These are phyloP conservation scores for Sialis fuliginosa DNA, from an alignment of 2,888 invertebrate species.

Conservation along the genomic window DNA sequence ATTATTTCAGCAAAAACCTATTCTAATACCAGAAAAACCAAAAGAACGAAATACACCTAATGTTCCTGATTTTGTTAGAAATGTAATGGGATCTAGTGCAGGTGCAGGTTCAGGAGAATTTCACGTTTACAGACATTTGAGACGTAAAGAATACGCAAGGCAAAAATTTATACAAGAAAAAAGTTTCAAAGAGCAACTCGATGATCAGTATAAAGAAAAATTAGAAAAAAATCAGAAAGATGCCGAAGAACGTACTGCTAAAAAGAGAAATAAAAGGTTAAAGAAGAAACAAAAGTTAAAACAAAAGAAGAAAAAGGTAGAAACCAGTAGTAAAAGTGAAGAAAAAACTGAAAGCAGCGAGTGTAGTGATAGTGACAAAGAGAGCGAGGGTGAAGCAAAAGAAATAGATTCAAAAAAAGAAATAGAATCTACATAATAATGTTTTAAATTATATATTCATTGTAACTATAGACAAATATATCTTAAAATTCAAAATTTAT, in stretches of 20 bases:
- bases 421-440: too few relatives aligned
- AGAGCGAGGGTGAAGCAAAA: too few relatives aligned
- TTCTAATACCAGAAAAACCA: conserved; percentile 68
- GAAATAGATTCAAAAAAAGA: too few relatives aligned
- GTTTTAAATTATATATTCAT: too few relatives aligned
- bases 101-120: conserved; percentile 99
- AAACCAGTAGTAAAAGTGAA: conserved; percentile 14
- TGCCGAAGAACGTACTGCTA: conserved; percentile 72
- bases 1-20: conserved; percentile 60
- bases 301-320: conserved; percentile 18
- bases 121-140: conserved; percentile 90
- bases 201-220: conserved; percentile 66
- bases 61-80: conserved; percentile 88
- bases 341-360: too few relatives aligned
- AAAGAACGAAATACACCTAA: conserved; percentile 54
- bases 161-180: conserved; percentile 86
- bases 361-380: too few relatives aligned
- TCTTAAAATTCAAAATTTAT: too few relatives aligned
- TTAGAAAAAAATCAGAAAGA: conserved; percentile 53
- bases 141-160: conserved; percentile 90
- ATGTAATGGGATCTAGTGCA: conserved; percentile 99
- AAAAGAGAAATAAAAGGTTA: conserved; percentile 75
- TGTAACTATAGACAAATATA: too few relatives aligned
- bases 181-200: conserved; percentile 69
- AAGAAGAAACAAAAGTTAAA: conserved; percentile 49